Conservation (phyloP, 2,888 invertebrate species). For the Philereme vetulata region DNA sequence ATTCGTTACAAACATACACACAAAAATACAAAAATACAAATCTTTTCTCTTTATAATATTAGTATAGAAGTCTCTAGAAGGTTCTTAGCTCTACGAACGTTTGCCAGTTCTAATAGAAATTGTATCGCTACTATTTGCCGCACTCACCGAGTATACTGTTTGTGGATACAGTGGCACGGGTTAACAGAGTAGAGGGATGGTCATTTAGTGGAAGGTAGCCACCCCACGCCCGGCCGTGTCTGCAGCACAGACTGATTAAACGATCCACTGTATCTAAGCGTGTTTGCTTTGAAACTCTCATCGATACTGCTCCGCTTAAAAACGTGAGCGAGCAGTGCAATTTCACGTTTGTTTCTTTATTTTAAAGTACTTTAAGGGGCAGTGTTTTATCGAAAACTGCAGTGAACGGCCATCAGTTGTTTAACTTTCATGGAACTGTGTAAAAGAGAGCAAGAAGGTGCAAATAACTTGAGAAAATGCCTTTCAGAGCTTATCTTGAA, state of each 20-base stretch:
- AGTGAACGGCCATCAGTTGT: no score
- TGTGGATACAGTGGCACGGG: slow-evolving; percentile 80
- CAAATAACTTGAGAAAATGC: no score
- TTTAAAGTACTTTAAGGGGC: background rate
- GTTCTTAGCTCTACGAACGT: slow-evolving; percentile 6
- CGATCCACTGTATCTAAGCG: slow-evolving; percentile 70
- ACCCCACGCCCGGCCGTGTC: slow-evolving; percentile 56
- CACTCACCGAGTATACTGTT: slow-evolving; percentile 77
- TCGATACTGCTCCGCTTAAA: slow-evolving; percentile 57
- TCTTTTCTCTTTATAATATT: no score
- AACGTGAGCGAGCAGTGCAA: slow-evolving; percentile 30
- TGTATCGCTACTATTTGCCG: slow-evolving; percentile 50
- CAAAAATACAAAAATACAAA: no score
- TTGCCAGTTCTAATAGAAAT: slow-evolving; percentile 50
- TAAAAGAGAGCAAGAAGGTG: no score
- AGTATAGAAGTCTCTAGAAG: slow-evolving; percentile 2
- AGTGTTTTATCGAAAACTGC: background rate
- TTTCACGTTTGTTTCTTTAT: slow-evolving; percentile 9
- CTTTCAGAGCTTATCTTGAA: no score
- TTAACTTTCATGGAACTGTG: no score
- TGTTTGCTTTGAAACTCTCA: slow-evolving; percentile 66
- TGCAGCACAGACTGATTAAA: slow-evolving; percentile 79
- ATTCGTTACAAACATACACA: no score
- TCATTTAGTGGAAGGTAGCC: slow-evolving; percentile 78
- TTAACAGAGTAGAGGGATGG: slow-evolving; percentile 79